Evolutionary conservation across 2,888 invertebrate genomes (phyloP), one percentile per base, ranked within the genome.

Genomic region (Drymonia ruficornis): DNA sequence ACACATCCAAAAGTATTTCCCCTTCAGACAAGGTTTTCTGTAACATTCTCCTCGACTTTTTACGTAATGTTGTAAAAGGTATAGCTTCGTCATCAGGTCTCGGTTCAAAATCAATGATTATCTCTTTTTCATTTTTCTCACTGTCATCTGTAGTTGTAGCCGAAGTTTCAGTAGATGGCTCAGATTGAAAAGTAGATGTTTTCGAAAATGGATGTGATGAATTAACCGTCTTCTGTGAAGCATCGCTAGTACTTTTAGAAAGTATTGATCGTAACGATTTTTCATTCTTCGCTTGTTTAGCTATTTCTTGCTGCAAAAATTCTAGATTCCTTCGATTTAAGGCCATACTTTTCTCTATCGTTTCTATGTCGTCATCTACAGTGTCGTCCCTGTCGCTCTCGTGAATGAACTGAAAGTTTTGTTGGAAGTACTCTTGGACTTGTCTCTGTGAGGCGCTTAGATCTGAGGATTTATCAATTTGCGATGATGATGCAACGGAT

Each of bases 31-130:
- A 91, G 0, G 97, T 96, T 89, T 97, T 97, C 57, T 95, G 95
- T 56, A 96, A 86, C 80, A 84, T 85, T 72, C 89, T 91, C 70
- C 90, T 93, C 63, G 89, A 92, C 77, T 93, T 93, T 53, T 93
- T 91, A 34, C 81, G 76, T 43, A 91, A 69, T 4, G 94, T 93
- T 58, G 94, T 94, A 51, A 94, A 94, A 50, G 94, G 94, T 51
- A 95, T 95, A 16, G 95, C 95, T 66, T 94, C 94, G 44, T 93
- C 93, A 50, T 94, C 94, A 13, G 95, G 88, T 61, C 95, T 94
- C 7, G 97, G 97, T 85, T 97, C 97, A 81, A 97, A 97, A 80
- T 97, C 96, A 65, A 97, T 97, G 61, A 97, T 95, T 54, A 97
- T 97, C 87, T 97, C 97, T 70, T 95, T 94, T 80, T 96, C 96